Evolutionary conservation across 2,888 invertebrate species (phyloP), one percentile per base, ranked within the genome.

Genomic region (Hydriomena furcata): DNA sequence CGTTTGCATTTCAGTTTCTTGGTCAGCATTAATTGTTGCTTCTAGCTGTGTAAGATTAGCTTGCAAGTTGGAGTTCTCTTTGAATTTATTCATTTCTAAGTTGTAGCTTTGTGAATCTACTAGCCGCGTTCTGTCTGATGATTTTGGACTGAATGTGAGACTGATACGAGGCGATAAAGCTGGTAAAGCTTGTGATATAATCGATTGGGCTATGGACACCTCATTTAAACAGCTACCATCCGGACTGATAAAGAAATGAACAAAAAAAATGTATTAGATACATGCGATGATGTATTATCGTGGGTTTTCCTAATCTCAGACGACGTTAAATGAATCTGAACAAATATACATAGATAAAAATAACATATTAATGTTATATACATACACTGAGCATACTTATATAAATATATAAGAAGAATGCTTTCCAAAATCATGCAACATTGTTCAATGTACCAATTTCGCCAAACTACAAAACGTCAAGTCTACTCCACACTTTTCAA

Each of bases 151-250:
- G 60, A 90, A 90, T 40, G 90, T 81, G 61, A 89, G 61, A 52
- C 73, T 88, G 51, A 88, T 65, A 56, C 89, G 79, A 37, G 90
- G 89, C 55, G 91, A 91, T 34, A 91, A 75, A 59, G 90, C 84
- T 43, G 91, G 91, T 62, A 91, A 82, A 66, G 91, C 90, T 83
- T 91, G 91, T 45, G 91, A 91, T 76, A 91, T 90, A 52, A 91
- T 91, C n/a, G 91, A 90, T 63, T 91, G 91, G 48, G 91, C 89
- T 65, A 91, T 91, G 30, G 91, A 91, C 52, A 89, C 83, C 68
- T 91, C 91, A 61, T 87, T 91, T 73, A 90, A 58, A 78, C 90
- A 90, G 88, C 89, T 90, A 83, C 90, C 90, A 61, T 90, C 90
- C 68, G 90, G 90, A 82, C 90, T 90, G 73, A 68, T 76, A 68